Conservation (phyloP, 2,888 invertebrate species). For the Cabera pusaria region DNA sequence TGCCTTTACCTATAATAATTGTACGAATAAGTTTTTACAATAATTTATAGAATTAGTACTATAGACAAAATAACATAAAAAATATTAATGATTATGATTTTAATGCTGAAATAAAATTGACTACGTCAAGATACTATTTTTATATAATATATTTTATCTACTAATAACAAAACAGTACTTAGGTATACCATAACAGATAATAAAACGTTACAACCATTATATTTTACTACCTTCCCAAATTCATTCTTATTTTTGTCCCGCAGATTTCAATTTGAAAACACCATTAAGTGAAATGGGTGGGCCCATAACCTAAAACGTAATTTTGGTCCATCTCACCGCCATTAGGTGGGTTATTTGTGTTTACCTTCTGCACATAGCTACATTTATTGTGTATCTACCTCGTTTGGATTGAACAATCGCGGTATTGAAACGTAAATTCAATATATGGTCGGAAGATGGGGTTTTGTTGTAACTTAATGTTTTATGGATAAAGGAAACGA, state of each 20-base stretch:
- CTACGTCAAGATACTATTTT: too few species aligned
- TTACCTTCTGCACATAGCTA: slow-evolving; percentile 6
- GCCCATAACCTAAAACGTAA: slow-evolving; percentile 26
- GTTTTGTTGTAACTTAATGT: background rate
- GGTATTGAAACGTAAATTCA: slow-evolving; percentile 42
- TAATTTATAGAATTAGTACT: too few species aligned
- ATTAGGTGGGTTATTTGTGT: slow-evolving; percentile 36
- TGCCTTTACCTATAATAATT: too few species aligned
- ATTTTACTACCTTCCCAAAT: background rate
- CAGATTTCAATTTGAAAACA: slow-evolving; percentile 19
- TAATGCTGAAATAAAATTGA: too few species aligned
- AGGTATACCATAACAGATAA: too few species aligned
- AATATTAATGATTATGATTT: too few species aligned
- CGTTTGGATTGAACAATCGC: slow-evolving; percentile 35
- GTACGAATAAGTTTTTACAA: too few species aligned
- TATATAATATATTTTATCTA: too few species aligned
- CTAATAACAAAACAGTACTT: too few species aligned
- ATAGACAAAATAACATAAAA: too few species aligned
- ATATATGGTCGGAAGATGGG: slow-evolving; percentile 19
- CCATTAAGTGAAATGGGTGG: slow-evolving; percentile 18
- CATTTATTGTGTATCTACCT: slow-evolving; percentile 3
- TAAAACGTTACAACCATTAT: too few species aligned
- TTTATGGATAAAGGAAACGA: background rate
- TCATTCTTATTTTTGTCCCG: slow-evolving; percentile 17
- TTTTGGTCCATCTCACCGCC: slow-evolving; percentile 32